phyloP scores from a whole-genome alignment of 2,113 vertebrate species.

The Hippoglossus stenolepis region DNA sequence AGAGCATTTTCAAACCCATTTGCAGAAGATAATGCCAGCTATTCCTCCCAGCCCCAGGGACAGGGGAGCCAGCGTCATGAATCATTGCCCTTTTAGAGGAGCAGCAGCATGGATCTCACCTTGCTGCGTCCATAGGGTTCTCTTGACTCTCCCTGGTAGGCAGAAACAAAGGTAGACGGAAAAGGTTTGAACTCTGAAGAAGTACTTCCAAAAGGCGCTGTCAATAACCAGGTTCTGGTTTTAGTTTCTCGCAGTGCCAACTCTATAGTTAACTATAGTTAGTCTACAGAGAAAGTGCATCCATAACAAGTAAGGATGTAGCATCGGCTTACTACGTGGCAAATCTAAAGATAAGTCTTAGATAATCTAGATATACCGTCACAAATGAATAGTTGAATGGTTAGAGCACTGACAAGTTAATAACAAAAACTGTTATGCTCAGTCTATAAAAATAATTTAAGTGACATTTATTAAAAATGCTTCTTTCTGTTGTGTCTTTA shows the following conservation, averaged over 20 bases:
- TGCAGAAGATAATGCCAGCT: constrained; percentile 83
- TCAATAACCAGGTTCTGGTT: constrained; percentile 8
- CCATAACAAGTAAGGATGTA: neutral
- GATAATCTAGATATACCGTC: too few relatives aligned
- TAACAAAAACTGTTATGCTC: neutral
- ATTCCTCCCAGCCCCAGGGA: constrained; percentile 75
- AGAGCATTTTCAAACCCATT: constrained; percentile 83
- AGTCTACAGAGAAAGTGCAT: neutral
- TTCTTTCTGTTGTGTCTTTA: neutral
- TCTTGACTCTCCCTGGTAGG: constrained; percentile 58
- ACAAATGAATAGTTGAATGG: too few relatives aligned
- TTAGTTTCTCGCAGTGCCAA: neutral
- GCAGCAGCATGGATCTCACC: constrained; percentile 69
- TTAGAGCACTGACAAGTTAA: neutral
- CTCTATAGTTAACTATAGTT: neutral
- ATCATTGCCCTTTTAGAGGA: constrained; percentile 79
- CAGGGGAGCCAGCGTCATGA: constrained; percentile 73
- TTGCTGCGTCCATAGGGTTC: constrained; percentile 66
- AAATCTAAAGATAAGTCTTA: too few relatives aligned
- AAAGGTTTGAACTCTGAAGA: constrained; percentile 42
- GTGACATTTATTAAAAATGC: neutral
- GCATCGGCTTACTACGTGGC: neutral
- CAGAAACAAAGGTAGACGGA: constrained; percentile 37
- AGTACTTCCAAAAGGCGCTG: constrained; percentile 31
- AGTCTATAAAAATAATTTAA: neutral